Evolutionary conservation across 2,113 vertebrate genomes (phyloP).

Genomic region (Eulacestoma nigropectus): DNA sequence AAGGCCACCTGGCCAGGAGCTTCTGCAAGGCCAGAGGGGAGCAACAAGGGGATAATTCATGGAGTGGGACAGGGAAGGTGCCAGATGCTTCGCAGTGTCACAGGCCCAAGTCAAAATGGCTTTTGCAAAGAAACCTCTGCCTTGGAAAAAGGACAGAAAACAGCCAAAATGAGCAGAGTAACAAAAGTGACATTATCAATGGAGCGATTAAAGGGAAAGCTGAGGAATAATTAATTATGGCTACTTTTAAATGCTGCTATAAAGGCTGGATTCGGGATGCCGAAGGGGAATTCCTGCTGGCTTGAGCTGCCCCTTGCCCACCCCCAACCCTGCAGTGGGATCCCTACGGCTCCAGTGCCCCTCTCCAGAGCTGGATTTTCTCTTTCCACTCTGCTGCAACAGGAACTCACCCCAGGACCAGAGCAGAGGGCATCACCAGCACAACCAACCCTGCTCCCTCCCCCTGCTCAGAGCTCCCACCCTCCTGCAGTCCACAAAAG

Average conservation of each 20-base stretch:
- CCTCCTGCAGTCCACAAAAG: neutral
- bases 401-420: neutral
- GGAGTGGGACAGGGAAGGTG: neutral
- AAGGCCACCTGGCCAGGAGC: conserved; percentile 4
- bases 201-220: neutral
- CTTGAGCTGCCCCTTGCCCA: neutral
- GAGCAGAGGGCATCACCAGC: neutral
- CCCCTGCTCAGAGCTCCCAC: rapidly evolving
- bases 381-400: neutral
- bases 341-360: rapidly evolving
- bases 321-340: neutral
- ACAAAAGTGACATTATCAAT: neutral
- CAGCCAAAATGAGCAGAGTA: neutral
- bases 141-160: neutral
- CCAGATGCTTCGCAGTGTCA: neutral
- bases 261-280: neutral
- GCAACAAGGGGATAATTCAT: neutral
- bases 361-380: neutral
- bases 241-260: neutral
- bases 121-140: neutral
- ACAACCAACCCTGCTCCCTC: neutral
- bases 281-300: neutral
- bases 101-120: neutral
- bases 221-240: neutral
- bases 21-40: neutral